Percentiles rank a stretch among this genome's conserved stretches.
Evolutionary conservation across 2,797 vertebrate species (phyloP).

Genomic region (Dendrocincla fuliginosa): DNA sequence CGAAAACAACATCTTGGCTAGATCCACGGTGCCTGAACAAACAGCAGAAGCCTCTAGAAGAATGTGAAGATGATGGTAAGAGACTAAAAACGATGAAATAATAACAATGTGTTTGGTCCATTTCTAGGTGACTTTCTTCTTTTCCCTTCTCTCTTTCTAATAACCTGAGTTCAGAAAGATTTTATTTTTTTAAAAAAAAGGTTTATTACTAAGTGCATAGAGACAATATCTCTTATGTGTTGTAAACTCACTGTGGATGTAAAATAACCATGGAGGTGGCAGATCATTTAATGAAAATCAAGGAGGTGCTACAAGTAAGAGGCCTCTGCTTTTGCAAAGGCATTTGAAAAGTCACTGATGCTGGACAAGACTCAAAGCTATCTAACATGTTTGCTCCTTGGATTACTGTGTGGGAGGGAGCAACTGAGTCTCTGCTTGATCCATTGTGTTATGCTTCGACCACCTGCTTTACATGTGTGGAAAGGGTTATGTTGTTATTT

Average conservation of each 20-base stretch:
- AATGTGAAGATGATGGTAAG: slow-evolving; percentile 99
- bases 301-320: background rate
- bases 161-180: background rate
- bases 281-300: background rate
- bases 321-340: background rate
- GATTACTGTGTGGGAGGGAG: background rate
- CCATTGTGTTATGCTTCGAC: background rate
- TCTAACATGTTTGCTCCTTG: background rate
- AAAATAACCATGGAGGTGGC: background rate
- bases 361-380: background rate
- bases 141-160: background rate
- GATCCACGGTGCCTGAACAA: slow-evolving; percentile 99
- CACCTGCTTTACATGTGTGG: background rate
- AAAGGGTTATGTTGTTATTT: background rate
- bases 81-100: background rate
- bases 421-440: background rate
- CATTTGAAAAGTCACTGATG: background rate
- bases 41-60: slow-evolving; percentile 98
- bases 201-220: background rate
- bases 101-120: background rate
- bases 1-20: slow-evolving; percentile 99
- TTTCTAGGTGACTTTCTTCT: background rate
- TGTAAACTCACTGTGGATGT: background rate
- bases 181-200: background rate
- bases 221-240: background rate